Evolutionary conservation across 2,113 vertebrate genomes (phyloP).

Genomic region (Kobus ellipsiprymnus): DNA sequence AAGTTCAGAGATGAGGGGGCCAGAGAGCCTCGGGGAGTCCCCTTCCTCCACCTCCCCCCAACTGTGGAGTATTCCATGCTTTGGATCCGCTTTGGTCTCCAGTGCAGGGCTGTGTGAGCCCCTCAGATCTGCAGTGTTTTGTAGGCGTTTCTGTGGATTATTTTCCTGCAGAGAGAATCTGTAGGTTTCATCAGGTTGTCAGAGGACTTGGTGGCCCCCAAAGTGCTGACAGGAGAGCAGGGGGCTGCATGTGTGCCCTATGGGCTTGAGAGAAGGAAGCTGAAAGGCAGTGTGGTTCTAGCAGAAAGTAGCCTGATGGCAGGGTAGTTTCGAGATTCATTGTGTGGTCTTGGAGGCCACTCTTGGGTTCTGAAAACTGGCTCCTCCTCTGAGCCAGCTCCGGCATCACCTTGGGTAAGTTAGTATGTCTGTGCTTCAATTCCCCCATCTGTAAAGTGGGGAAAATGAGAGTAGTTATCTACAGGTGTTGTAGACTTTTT

Average conservation of each 20-base stretch:
- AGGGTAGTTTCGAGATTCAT: fast-evolving
- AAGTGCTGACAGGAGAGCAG: not conserved
- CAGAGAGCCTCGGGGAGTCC: not conserved
- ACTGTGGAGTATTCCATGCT: not conserved
- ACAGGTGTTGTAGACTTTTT: not conserved
- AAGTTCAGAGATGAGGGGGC: not conserved
- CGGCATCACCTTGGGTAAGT: not conserved
- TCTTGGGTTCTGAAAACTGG: not conserved
- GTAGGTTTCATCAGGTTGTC: not conserved
- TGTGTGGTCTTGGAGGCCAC: not conserved
- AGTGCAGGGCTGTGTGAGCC: not conserved
- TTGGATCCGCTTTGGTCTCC: not conserved
- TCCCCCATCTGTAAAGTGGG: not conserved
- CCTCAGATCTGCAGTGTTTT: not conserved
- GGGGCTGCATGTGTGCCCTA: not conserved
- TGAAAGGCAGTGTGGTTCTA: not conserved
- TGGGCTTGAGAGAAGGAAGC: not conserved
- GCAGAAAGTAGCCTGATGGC: not conserved
- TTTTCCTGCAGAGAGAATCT: not conserved
- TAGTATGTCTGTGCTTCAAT: not conserved
- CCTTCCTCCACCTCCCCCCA: not conserved
- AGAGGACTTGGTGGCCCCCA: not conserved
- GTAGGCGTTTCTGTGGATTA: not conserved
- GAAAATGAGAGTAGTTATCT: not conserved
- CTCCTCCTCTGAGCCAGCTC: not conserved